Evolutionary conservation across 2,797 vertebrate species (phyloP).

Genomic region (Pantherophis vulpinus): DNA sequence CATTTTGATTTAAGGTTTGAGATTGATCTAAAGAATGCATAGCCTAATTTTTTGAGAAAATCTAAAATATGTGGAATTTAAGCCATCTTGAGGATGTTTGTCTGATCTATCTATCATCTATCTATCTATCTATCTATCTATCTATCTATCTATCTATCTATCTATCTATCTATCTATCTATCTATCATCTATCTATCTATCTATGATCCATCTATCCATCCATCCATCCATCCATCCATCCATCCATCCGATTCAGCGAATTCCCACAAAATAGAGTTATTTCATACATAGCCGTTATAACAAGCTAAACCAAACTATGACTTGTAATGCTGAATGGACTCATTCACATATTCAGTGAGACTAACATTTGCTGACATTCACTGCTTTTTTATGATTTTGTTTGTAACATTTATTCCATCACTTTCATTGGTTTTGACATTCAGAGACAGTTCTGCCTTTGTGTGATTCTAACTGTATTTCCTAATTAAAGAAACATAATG

Average conservation of each 20-base stretch:
- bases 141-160: not conserved
- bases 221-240: not conserved
- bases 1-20: not conserved
- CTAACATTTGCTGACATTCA: slow-evolving; percentile 59
- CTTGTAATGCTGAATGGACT: slow-evolving; percentile 20
- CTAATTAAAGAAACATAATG: slow-evolving; percentile 77
- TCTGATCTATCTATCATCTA: not conserved
- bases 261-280: slow-evolving; percentile 36
- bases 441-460: slow-evolving; percentile 68
- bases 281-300: slow-evolving; percentile 41
- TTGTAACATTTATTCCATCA: slow-evolving; percentile 69
- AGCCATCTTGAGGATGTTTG: not conserved
- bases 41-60: not conserved
- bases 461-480: slow-evolving; percentile 76
- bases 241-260: not conserved
- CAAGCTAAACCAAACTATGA: slow-evolving; percentile 22
- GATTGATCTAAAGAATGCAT: not conserved
- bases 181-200: too few relatives aligned
- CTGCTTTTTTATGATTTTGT: slow-evolving; percentile 45
- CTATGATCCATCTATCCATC: too few relatives aligned
- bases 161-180: not conserved
- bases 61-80: not conserved
- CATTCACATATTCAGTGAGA: slow-evolving; percentile 41
- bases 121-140: not conserved
- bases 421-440: slow-evolving; percentile 69